These are phyloP conservation scores for Chrysoperla carnea DNA, from an alignment of 1,140 invertebrate species.

Conservation along the genomic window DNA sequence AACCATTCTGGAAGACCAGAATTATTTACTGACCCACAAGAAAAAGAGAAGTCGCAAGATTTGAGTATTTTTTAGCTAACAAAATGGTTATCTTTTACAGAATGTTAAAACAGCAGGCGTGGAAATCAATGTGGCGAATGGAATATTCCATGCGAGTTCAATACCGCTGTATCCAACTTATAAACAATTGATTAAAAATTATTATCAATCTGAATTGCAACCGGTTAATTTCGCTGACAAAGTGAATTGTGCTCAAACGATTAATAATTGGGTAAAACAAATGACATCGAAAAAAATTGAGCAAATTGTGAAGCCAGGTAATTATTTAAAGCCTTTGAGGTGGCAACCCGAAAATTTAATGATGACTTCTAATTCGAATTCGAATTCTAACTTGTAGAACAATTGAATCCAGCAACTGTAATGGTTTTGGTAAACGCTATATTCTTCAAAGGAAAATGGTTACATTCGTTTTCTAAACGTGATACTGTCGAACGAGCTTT, in stretches of 20 bases:
- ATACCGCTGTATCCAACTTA: not conserved
- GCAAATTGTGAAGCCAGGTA: constrained; percentile 21
- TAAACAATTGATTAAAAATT: not conserved
- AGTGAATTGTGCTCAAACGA: constrained; percentile 8
- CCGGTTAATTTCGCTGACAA: constrained; percentile 21
- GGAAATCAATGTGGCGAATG: no score
- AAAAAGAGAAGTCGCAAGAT: no score
- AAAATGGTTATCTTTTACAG: not conserved
- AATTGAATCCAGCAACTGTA: constrained; percentile 24
- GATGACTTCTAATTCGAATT: no score
- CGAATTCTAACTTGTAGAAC: no score
- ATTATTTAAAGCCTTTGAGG: no score
- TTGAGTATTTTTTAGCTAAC: no score
- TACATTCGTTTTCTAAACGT: constrained; percentile 44
- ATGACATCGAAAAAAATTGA: constrained; percentile 28
- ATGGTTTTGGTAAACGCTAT: constrained; percentile 58
- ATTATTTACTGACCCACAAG: no score
- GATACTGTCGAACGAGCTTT: constrained; percentile 22
- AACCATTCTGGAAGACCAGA: no score
- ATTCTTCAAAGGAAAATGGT: constrained; percentile 73
- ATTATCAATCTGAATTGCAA: constrained; percentile 14
- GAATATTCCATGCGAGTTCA: not conserved
- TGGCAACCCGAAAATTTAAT: no score
- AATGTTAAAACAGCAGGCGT: no score
- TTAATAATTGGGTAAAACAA: constrained; percentile 34